Conservation (phyloP, 2,888 invertebrate species). For the Sepioteuthis lessoniana region DNA sequence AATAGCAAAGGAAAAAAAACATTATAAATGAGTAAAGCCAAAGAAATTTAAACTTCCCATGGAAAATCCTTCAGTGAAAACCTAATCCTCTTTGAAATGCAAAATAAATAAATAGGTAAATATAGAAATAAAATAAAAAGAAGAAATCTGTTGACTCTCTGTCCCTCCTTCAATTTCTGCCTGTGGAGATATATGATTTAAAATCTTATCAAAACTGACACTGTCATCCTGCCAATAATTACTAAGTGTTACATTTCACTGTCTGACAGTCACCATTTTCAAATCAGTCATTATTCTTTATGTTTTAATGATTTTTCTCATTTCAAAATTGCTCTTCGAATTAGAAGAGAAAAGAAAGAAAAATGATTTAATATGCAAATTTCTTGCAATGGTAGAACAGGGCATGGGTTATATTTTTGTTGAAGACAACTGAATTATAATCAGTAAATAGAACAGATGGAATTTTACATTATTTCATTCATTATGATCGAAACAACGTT, state of each 20-base stretch:
- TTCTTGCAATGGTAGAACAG: too few species aligned
- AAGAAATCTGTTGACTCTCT: neutral
- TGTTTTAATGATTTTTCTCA: neutral
- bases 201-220: constrained; percentile 23
- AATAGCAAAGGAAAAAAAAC: neutral
- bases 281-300: neutral
- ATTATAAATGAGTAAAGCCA: neutral
- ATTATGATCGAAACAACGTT: too few species aligned
- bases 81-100: neutral
- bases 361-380: too few species aligned
- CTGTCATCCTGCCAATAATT: constrained; percentile 15
- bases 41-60: neutral
- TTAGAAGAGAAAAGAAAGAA: too few species aligned
- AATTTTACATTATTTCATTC: too few species aligned
- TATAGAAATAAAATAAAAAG: neutral
- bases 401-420: too few species aligned
- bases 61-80: neutral
- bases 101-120: too few species aligned
- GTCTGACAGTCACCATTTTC: neutral
- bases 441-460: too few species aligned
- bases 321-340: neutral
- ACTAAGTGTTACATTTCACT: neutral
- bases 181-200: neutral
- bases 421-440: too few species aligned
- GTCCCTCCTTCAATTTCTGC: neutral